Evolutionary conservation across 1,140 invertebrate genomes (phyloP), one percentile per base, ranked within the genome.

Genomic region (Drosophila jambulina): DNA sequence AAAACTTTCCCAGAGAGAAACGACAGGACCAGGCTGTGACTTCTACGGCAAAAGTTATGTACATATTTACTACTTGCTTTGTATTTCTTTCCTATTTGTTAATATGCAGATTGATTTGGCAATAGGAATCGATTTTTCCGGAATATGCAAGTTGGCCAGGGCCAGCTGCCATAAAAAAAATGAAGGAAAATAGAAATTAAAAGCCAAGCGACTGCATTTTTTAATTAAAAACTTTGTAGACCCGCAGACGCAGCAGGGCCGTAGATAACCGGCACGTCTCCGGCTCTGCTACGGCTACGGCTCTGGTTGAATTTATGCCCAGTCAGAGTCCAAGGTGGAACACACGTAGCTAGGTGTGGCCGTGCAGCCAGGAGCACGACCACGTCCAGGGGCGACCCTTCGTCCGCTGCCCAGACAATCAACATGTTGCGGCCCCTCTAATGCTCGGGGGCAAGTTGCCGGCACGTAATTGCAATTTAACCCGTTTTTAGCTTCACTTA

Each of bases 101-200:
- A 82, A 81, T 84, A 85, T 84, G 82, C 81, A 84, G 82, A 84
- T 84, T 84, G 81, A 85, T 84, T 84, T 81, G 48, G n/a, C 68
- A 72, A 72, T 72, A 12, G 25, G 29, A 60, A 74, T 72, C 70
- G 51, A 71, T 62, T 51, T 51, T 53, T 56, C 56, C 34, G n/a
- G 17, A 60, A 57, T 82, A 67, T 62, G 38, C 36, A 49, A 43
- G 61, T 59, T 42, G 59, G 19, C 15, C 19, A 5, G 7, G 4
- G 21, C 42, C 54, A 56, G 34, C 43, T 34, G 61, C 36, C 32
- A 48, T 38, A 29, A 58, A 17, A 27, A 40, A 25, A n/a, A 61
- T 17, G 3, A 13, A 51, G 2, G 48, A 29, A 36, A 42, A 53
- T 54, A 60, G 48, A 64, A 63, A 67, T 82, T 51, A 51, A 56